A percentile compares a stretch with the other conserved stretches of the same genome.
Evolutionary conservation across 2,888 invertebrate genomes (phyloP).

Genomic region (Leptura quadrifasciata): DNA sequence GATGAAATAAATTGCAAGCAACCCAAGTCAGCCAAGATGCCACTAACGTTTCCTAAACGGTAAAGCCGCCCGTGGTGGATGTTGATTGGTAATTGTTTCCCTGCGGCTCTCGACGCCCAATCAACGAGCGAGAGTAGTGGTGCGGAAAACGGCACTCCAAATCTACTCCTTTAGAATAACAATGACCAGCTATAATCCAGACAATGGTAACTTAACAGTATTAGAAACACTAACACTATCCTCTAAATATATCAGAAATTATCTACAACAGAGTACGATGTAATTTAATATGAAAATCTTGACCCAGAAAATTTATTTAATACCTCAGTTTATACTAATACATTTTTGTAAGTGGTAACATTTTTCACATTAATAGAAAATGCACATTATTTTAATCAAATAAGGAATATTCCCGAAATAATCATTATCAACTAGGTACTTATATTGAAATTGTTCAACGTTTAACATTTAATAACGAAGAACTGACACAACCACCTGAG

Average conservation of each 20-base stretch:
- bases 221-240: conserved; percentile 25
- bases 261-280: not conserved
- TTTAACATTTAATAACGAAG: too few relatives aligned
- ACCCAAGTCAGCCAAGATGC: conserved; percentile 50
- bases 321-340: not conserved
- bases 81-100: conserved; percentile 70
- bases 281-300: conserved; percentile 10
- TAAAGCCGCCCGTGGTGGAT: conserved; percentile 60
- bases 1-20: conserved; percentile 68
- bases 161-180: conserved; percentile 70
- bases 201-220: conserved; percentile 37
- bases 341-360: not conserved
- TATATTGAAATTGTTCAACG: too few relatives aligned
- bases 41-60: conserved; percentile 50
- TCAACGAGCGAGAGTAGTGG: conserved; percentile 72
- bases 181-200: conserved; percentile 62
- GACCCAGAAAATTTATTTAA: not conserved
- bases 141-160: conserved; percentile 72
- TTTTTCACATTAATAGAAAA: too few relatives aligned
- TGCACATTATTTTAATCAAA: too few relatives aligned
- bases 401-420: too few relatives aligned
- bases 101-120: conserved; percentile 70
- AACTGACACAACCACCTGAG: too few relatives aligned
- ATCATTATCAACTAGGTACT: too few relatives aligned
- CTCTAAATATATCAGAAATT: conserved; percentile 7